Evolutionary conservation across 2,888 invertebrate genomes (phyloP).

Genomic region (Cecidostiba fungosa): DNA sequence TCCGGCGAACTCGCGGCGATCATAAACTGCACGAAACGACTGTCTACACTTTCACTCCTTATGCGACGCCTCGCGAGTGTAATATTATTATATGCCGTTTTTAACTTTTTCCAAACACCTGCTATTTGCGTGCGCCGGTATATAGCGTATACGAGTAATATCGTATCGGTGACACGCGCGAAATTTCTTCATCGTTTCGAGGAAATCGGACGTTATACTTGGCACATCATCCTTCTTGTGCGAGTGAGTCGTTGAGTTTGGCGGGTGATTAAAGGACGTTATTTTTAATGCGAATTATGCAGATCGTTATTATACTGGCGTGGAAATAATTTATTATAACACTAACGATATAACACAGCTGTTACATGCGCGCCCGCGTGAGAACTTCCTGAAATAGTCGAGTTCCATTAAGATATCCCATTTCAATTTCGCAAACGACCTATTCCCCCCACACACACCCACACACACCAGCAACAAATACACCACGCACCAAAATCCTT

Average conservation of each 20-base stretch:
- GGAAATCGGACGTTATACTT: not conserved
- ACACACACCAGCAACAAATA: no score
- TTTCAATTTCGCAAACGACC: no score
- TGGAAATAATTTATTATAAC: not conserved
- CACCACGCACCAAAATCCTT: not conserved
- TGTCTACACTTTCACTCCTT: conserved; percentile 42
- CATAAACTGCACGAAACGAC: conserved; percentile 8
- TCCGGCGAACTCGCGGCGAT: not conserved
- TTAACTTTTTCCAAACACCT: conserved; percentile 54
- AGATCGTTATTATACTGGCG: no score
- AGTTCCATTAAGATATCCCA: no score
- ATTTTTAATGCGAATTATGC: no score
- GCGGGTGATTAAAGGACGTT: no score
- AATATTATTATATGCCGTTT: conserved; percentile 8
- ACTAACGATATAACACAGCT: not conserved
- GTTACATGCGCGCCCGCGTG: not conserved
- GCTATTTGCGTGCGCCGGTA: not conserved
- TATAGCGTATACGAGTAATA: not conserved
- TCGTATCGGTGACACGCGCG: conserved; percentile 11
- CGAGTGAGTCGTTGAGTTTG: not conserved
- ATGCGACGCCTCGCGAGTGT: not conserved
- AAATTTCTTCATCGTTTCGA: conserved; percentile 49
- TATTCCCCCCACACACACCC: no score
- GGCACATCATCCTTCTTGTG: not conserved
- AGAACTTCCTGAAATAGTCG: no score